A percentile compares a stretch with the other conserved stretches of the same genome.
Conservation (phyloP, 2,113 vertebrate genomes). For the Sporophila hypoxantha region DNA sequence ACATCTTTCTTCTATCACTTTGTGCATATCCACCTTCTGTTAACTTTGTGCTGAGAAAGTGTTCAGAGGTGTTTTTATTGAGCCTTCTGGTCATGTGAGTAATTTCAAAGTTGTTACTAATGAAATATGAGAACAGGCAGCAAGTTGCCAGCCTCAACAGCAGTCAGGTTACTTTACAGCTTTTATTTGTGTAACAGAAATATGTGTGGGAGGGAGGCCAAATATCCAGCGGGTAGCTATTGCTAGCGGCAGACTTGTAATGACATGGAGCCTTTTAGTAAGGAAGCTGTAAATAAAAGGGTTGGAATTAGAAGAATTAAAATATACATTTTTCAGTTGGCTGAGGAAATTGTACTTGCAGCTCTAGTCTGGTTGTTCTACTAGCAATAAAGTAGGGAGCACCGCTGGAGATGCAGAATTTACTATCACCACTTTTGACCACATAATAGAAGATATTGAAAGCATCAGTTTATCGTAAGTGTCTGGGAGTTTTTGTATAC, state of each 20-base stretch:
- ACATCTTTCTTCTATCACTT: background rate
- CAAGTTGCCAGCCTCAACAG: background rate
- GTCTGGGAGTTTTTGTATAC: background rate
- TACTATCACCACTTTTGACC: background rate
- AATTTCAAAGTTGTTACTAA: background rate
- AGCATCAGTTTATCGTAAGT: background rate
- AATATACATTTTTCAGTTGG: background rate
- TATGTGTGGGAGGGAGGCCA: background rate
- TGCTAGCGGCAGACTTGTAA: background rate
- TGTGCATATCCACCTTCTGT: background rate
- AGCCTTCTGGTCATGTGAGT: background rate
- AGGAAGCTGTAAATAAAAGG: conserved; percentile 9
- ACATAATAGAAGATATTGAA: background rate
- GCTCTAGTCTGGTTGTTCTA: background rate
- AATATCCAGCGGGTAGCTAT: background rate
- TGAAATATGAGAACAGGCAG: background rate
- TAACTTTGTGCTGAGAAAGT: background rate
- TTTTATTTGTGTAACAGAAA: background rate
- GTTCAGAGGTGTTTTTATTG: background rate
- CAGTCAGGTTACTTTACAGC: background rate
- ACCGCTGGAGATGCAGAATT: background rate
- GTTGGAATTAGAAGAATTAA: background rate
- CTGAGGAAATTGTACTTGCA: background rate
- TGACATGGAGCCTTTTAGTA: background rate
- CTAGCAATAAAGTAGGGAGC: background rate